A percentile compares a stretch with the other conserved stretches of the same genome.
Conservation (phyloP, 2,888 invertebrate genomes). For the Dendrolimus houi region DNA sequence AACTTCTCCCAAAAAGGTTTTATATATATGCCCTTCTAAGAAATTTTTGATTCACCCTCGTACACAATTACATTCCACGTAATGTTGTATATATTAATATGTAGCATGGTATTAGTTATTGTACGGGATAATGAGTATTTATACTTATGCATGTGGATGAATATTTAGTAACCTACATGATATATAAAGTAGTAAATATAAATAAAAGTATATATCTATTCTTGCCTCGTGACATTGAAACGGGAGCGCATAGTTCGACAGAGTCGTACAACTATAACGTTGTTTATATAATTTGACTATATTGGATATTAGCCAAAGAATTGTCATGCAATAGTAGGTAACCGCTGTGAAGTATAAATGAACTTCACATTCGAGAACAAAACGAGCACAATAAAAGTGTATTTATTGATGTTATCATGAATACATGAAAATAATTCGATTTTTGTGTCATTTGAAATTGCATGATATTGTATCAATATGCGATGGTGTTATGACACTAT, state of each 20-base stretch:
- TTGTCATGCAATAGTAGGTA: conserved; percentile 24
- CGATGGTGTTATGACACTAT: too few species aligned
- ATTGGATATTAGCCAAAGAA: conserved; percentile 41
- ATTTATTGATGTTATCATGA: neutral
- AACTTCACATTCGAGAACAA: neutral
- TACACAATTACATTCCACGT: too few species aligned
- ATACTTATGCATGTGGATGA: neutral
- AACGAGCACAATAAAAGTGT: neutral
- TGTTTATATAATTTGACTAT: conserved; percentile 17
- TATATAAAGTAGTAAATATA: neutral
- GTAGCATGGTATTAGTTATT: neutral
- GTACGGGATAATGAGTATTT: neutral
- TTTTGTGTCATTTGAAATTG: neutral
- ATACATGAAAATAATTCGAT: neutral
- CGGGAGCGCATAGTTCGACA: conserved; percentile 5
- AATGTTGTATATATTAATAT: neutral
- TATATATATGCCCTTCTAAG: too few species aligned
- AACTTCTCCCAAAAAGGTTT: too few species aligned
- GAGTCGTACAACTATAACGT: neutral
- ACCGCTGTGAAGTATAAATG: neutral
- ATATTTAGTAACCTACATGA: neutral
- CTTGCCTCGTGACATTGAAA: neutral
- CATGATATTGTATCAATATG: neutral
- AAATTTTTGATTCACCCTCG: too few species aligned
- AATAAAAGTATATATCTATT: neutral